Base-by-base conservation (phyloP, 2,888 invertebrate species). In the Theodoxus fluviatilis region DNA sequence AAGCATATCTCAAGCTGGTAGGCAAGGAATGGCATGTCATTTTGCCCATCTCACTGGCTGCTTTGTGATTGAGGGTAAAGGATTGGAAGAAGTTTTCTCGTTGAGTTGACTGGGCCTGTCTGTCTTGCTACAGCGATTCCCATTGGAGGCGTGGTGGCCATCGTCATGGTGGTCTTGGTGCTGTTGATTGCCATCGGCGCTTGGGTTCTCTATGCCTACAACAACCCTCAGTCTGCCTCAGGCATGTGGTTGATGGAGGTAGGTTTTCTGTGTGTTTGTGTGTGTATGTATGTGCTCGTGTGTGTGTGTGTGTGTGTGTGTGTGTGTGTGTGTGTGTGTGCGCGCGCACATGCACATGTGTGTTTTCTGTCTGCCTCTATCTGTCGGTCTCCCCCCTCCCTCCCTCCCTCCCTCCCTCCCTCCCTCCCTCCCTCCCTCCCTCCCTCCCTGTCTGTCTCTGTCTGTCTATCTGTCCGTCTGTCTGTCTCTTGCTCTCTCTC, bases 181-280 rank as follows among this genome's bases (percentile, higher is more conserved):
- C 86, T 94, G 61, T 86, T 94, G 12, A 89, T 91, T 68, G 91
- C 91, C 38, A 82, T 92, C n/a, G 91, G 90, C 35, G 90, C 92
- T 9, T 98, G 98, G 98, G 88, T 93, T 25, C 88, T 93, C 25
- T 98, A 98, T 87, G 98, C 98, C 3, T 99, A 98, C 89, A 92
- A 94, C 85, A 95, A 97, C 89, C 98, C 98, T 1, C 96, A 96
- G 85, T 94, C 96, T 6, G 91, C 94, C 67, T 96, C 96, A 79
- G 99, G 99, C 74, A 96, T 98, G 88, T 91, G 98, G 83, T 91
- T 99, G 68, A 98, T 99, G 84, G 94, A 94, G 92, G 97, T 97
- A 88, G 90, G 90, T 43, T 12, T 28, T 18, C 6, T 22, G 7
- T 18, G 4, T 25, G 22, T 15, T 4, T 25, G 63, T 22, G 7